Conservation (phyloP, 2,113 vertebrate species). For the Notiomystis cincta region DNA sequence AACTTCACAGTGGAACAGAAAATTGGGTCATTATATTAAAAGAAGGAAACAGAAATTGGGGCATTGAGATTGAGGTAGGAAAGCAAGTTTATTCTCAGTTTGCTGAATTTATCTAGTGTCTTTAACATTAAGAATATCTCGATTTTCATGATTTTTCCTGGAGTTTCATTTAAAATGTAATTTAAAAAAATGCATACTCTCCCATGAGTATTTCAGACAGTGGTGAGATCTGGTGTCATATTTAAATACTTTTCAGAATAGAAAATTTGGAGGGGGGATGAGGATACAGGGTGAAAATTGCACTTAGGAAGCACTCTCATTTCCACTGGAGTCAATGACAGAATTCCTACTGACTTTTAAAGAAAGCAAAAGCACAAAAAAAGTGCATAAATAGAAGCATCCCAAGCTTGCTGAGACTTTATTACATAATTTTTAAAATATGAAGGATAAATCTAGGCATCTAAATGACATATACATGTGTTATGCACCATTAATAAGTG, state of each 20-base stretch:
- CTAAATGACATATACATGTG: slow-evolving; percentile 37
- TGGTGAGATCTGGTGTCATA: neutral
- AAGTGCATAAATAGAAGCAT: neutral
- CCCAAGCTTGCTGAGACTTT: neutral
- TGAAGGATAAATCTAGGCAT: neutral
- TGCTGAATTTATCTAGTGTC: neutral
- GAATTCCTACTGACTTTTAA: neutral
- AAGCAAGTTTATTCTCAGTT: neutral
- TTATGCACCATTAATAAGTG: slow-evolving; percentile 47
- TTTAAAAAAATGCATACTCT: neutral
- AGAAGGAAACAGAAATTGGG: neutral
- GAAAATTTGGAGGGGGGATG: neutral
- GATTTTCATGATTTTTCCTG: neutral
- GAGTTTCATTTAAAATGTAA: neutral
- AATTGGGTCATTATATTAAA: neutral
- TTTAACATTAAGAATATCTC: neutral
- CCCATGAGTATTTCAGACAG: neutral
- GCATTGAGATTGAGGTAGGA: neutral
- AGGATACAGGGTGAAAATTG: neutral
- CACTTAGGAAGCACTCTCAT: neutral
- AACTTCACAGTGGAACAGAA: neutral
- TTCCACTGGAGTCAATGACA: neutral
- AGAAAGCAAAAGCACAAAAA: neutral
- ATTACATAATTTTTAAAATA: slow-evolving; percentile 26
- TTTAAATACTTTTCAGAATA: neutral